Conservation (phyloP, 1,140 invertebrate genomes). For the Caenorhabditis brenneri region DNA sequence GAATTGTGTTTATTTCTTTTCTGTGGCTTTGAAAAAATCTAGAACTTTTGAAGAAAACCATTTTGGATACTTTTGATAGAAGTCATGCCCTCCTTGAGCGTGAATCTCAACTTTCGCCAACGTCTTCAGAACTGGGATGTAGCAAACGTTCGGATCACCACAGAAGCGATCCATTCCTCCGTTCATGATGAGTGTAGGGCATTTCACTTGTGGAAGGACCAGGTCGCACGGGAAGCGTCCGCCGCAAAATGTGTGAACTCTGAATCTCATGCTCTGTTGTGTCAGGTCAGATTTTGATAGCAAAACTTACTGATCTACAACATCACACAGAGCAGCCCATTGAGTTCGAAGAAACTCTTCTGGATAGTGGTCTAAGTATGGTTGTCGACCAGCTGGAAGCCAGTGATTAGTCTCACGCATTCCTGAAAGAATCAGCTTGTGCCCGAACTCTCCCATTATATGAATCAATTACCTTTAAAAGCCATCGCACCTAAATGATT, state of each 20-base stretch:
- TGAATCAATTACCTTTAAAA: slow-evolving; percentile 4
- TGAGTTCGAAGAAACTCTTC: slow-evolving; percentile 65
- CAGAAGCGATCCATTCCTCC: slow-evolving; percentile 66
- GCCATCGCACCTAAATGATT: slow-evolving; percentile 66
- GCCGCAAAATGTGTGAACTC: slow-evolving; percentile 67
- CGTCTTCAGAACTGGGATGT: slow-evolving; percentile 50
- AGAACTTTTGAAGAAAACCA: slow-evolving; percentile 63
- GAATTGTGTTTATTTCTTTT: background rate
- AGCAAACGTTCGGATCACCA: slow-evolving; percentile 65
- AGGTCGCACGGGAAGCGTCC: slow-evolving; percentile 67
- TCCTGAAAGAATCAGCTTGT: no score
- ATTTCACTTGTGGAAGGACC: slow-evolving; percentile 61
- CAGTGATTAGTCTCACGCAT: slow-evolving; percentile 70
- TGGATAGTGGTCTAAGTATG: slow-evolving; percentile 66
- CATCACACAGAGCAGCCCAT: slow-evolving; percentile 70
- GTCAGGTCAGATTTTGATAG: background rate
- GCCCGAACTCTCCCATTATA: background rate
- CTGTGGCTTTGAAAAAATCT: slow-evolving; percentile 12
- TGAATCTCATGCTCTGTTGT: slow-evolving; percentile 5
- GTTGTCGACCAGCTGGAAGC: slow-evolving; percentile 61
- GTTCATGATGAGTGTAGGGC: slow-evolving; percentile 66
- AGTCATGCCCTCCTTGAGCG: slow-evolving; percentile 67
- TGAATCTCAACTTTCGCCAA: slow-evolving; percentile 67
- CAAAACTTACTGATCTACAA: slow-evolving; percentile 62
- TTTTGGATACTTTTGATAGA: slow-evolving; percentile 67